These are phyloP conservation scores for Pseudoips prasinana DNA, from an alignment of 2,888 invertebrate species.

Conservation along the genomic window DNA sequence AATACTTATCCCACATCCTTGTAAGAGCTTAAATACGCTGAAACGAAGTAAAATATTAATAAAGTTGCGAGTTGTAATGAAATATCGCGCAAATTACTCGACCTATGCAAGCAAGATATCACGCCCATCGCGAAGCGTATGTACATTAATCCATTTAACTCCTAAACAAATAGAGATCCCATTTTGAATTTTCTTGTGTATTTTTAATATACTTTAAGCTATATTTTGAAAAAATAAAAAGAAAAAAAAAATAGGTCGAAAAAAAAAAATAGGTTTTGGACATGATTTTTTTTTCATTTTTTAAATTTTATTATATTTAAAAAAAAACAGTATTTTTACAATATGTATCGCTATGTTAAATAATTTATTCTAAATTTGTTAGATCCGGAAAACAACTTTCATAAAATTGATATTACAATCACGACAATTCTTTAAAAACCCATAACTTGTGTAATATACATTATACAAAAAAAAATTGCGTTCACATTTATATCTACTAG, in stretches of 20 bases:
- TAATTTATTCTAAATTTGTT: constrained; percentile 3
- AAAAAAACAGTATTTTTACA: constrained; percentile 7
- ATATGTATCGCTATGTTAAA: constrained; percentile 5
- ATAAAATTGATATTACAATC: constrained; percentile 1
- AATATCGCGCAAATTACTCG: constrained; percentile 8
- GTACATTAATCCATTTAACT: constrained; percentile 1
- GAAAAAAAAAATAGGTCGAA: not conserved
- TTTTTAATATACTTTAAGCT: constrained; percentile 1
- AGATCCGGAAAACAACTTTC: constrained; percentile 5
- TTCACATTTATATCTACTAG: constrained; percentile 8
- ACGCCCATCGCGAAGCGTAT: constrained; percentile 2
- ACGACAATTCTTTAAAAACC: constrained; percentile 4
- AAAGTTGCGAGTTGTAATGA: too few relatives aligned
- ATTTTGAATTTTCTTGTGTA: constrained; percentile 2
- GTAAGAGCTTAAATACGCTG: too few relatives aligned
- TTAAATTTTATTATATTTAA: constrained; percentile 5
- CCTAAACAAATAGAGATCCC: constrained; percentile 3
- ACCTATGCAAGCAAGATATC: constrained; percentile 4
- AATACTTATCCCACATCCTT: too few relatives aligned
- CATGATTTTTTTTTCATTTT: constrained; percentile 4
- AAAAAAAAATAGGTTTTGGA: constrained; percentile 7
- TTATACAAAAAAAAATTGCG: constrained; percentile 1
- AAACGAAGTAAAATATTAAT: constrained; percentile 5
- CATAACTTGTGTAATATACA: constrained; percentile 1
- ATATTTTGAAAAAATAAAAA: constrained; percentile 2